These are phyloP conservation scores for Octopus bimaculoides DNA, from an alignment of 1,140 invertebrate species.

Conservation along the genomic window DNA sequence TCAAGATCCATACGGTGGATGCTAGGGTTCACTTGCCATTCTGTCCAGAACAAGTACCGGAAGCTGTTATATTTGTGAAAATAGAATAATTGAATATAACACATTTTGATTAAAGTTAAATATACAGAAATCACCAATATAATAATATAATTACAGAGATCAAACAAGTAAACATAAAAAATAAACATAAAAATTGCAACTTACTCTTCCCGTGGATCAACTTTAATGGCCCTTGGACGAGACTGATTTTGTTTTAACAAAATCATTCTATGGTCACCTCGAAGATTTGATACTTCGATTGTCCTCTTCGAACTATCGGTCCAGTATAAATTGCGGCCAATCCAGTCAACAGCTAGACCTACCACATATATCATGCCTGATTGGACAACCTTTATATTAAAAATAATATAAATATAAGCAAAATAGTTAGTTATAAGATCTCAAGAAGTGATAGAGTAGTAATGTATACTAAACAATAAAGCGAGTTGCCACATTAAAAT, in stretches of 20 bases:
- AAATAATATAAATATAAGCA: too few species aligned
- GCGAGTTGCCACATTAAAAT: too few species aligned
- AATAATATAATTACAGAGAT: too few species aligned
- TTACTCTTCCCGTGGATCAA: conserved; percentile 86
- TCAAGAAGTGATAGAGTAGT: too few species aligned
- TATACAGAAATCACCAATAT: too few species aligned
- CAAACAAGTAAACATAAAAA: too few species aligned
- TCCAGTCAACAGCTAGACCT: conserved; percentile 95
- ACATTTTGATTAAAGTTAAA: too few species aligned
- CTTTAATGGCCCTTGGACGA: conserved; percentile 88
- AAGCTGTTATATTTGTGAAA: too few species aligned
- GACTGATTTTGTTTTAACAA: conserved; percentile 91
- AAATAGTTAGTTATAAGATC: too few species aligned
- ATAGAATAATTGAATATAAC: too few species aligned
- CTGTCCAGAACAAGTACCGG: conserved; percentile 88
- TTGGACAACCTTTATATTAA: conserved; percentile 66
- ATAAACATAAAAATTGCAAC: too few species aligned
- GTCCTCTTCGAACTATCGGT: conserved; percentile 90
- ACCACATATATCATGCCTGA: conserved; percentile 86
- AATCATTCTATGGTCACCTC: conserved; percentile 79
- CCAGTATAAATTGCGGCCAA: conserved; percentile 93
- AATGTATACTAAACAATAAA: too few species aligned
- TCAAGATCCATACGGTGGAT: conserved; percentile 97
- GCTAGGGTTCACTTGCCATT: conserved; percentile 96
- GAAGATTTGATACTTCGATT: conserved; percentile 86